These are phyloP conservation scores for Pangasianodon hypophthalmus DNA, from an alignment of 2,113 vertebrate genomes.

Conservation along the genomic window DNA sequence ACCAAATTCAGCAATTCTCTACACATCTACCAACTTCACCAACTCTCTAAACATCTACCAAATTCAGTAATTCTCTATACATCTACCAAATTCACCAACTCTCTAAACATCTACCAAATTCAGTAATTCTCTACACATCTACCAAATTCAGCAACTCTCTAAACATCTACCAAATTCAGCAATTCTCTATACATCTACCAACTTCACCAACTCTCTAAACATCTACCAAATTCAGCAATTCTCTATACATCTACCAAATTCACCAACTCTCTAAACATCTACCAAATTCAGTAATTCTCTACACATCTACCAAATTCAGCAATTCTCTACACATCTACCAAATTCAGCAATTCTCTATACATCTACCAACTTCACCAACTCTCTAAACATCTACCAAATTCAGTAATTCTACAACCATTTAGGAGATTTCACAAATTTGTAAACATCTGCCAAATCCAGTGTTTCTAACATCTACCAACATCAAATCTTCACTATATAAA, in stretches of 20 bases:
- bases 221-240: background rate
- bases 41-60: background rate
- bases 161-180: background rate
- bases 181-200: background rate
- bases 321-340: background rate
- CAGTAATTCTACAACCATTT: background rate
- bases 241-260: background rate
- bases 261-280: no score
- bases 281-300: no score
- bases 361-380: background rate
- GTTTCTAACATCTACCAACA: background rate
- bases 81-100: no score
- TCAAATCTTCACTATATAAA: background rate
- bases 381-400: background rate
- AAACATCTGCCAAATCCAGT: background rate
- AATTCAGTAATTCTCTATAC: background rate
- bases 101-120: no score
- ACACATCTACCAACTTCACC: background rate
- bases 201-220: background rate
- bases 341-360: background rate
- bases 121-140: no score
- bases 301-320: background rate
- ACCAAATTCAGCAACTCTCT: no score
- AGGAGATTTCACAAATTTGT: background rate
- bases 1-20: background rate